phyloP scores from a whole-genome alignment of 2,113 vertebrate species.

The Sinocyclocheilus rhinocerous region DNA sequence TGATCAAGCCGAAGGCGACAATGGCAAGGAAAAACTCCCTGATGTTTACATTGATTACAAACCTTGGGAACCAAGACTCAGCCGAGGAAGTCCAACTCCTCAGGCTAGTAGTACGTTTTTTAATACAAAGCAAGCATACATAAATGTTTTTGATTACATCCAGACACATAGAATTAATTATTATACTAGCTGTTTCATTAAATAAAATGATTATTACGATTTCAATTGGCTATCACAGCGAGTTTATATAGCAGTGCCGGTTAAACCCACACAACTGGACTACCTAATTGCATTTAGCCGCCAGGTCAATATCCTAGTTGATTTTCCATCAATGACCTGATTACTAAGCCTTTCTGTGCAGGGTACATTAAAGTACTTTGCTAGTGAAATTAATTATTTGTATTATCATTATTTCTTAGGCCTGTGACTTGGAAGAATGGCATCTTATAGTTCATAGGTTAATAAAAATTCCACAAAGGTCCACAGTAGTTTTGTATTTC shows the following conservation, averaged over 20 bases:
- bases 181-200: not conserved
- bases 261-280: not conserved
- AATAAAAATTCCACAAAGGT: not conserved
- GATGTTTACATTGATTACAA: constrained; percentile 6
- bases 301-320: not conserved
- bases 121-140: not conserved
- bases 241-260: not conserved
- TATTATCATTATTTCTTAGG: not conserved
- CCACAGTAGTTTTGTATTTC: too few relatives aligned
- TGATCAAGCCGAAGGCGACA: not conserved
- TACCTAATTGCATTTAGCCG: not conserved
- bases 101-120: not conserved
- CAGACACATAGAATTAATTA: not conserved
- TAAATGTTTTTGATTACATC: not conserved
- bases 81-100: not conserved
- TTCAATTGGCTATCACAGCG: not conserved
- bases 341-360: not conserved
- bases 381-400: not conserved
- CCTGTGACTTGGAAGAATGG: not conserved
- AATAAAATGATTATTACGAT: not conserved
- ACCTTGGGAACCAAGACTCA: not conserved
- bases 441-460: not conserved
- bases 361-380: not conserved
- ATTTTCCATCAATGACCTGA: not conserved
- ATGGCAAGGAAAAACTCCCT: not conserved